Conservation (phyloP, 2,888 invertebrate species). For the Polyommatus icarus region DNA sequence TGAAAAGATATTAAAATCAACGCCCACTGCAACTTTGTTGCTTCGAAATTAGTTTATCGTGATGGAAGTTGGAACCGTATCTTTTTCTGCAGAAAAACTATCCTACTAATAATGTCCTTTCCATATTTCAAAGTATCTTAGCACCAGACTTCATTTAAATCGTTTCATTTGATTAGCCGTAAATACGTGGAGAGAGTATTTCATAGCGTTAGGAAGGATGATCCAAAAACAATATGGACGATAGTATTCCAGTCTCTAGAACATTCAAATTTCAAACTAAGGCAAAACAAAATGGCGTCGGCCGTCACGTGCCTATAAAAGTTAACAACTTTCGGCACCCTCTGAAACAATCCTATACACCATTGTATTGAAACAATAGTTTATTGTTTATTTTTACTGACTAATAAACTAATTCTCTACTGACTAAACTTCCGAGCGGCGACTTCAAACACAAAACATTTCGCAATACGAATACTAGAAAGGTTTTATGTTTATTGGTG, state of each 20-base stretch:
- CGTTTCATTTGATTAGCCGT: too few species aligned
- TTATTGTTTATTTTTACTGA: slow-evolving; percentile 51
- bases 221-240: background rate
- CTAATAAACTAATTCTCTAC: slow-evolving; percentile 75
- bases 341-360: slow-evolving; percentile 20
- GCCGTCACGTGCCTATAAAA: slow-evolving; percentile 15
- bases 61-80: too few species aligned
- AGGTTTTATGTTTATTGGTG: slow-evolving; percentile 31
- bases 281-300: slow-evolving; percentile 7
- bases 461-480: slow-evolving; percentile 24
- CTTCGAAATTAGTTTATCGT: too few species aligned
- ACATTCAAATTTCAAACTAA: background rate
- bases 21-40: too few species aligned
- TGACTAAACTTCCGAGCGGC: slow-evolving; percentile 77
- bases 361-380: slow-evolving; percentile 23
- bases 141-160: too few species aligned
- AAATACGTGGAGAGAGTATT: too few species aligned
- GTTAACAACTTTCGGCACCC: slow-evolving; percentile 7
- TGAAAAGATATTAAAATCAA: too few species aligned
- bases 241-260: background rate
- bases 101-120: too few species aligned
- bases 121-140: too few species aligned
- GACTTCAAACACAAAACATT: slow-evolving; percentile 34
- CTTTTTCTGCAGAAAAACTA: too few species aligned
- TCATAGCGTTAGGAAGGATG: too few species aligned